These are phyloP conservation scores for Smithornis capensis DNA, from an alignment of 2,113 vertebrate species.

Conservation along the genomic window DNA sequence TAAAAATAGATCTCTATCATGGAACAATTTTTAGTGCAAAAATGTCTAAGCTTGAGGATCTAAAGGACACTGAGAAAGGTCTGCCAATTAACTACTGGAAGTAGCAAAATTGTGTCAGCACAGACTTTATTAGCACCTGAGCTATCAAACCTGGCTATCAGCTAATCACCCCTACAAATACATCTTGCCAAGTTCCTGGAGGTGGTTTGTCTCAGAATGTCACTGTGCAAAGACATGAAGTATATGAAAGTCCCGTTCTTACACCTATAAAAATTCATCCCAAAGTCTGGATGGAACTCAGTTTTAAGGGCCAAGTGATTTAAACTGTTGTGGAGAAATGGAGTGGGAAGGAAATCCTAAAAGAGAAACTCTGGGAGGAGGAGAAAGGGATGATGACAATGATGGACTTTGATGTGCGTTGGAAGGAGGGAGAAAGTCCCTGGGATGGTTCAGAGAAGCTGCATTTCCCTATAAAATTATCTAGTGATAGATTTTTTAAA, in stretches of 20 bases:
- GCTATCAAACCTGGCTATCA: neutral
- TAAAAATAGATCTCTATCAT: neutral
- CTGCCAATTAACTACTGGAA: neutral
- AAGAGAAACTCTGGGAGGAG: rapidly evolving
- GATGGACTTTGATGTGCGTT: neutral
- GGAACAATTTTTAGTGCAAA: neutral
- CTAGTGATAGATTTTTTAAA: rapidly evolving
- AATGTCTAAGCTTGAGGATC: neutral
- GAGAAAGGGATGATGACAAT: neutral
- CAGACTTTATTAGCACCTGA: neutral
- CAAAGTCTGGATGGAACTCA: neutral
- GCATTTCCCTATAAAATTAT: neutral
- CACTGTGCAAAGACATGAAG: neutral
- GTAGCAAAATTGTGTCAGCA: neutral
- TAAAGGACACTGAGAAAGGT: neutral
- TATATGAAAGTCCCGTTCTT: neutral
- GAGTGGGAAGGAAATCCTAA: neutral
- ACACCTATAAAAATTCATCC: neutral
- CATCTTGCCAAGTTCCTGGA: neutral
- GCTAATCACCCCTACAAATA: neutral
- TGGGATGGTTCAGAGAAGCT: neutral
- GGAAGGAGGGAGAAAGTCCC: neutral
- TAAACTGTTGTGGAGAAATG: neutral
- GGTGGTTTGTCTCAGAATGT: neutral
- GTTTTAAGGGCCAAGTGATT: neutral